These are phyloP conservation scores for Heterodera schachtii DNA, from an alignment of 1,140 invertebrate species.

Conservation along the genomic window DNA sequence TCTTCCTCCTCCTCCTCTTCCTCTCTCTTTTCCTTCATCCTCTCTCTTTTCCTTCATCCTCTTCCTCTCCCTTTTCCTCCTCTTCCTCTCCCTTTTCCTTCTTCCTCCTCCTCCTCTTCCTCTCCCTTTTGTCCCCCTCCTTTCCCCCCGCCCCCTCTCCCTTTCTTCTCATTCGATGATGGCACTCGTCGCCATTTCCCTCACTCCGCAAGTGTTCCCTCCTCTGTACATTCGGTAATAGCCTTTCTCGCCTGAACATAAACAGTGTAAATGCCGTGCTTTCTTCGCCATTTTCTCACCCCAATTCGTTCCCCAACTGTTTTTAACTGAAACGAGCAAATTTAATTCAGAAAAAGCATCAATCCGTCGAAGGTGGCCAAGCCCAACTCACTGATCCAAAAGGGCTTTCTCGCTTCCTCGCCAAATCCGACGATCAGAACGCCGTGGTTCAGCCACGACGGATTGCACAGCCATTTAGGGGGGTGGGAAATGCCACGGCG, in stretches of 20 bases:
- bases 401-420: conserved; percentile 79
- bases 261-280: background rate
- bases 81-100: background rate
- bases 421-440: conserved; percentile 91
- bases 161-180: conserved; percentile 69
- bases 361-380: too few relatives aligned
- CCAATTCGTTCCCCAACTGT: conserved; percentile 86
- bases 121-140: background rate
- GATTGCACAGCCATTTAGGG: conserved; percentile 81
- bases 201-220: conserved; percentile 89
- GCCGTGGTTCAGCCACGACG: conserved; percentile 72
- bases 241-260: conserved; percentile 68
- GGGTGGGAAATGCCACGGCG: conserved; percentile 94
- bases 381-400: conserved; percentile 74
- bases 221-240: conserved; percentile 93
- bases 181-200: conserved; percentile 85
- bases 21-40: background rate
- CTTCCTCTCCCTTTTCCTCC: conserved; percentile 1
- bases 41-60: background rate
- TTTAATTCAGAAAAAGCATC: background rate
- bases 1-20: background rate
- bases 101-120: background rate
- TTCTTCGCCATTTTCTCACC: conserved; percentile 72
- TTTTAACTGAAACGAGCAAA: conserved; percentile 73
- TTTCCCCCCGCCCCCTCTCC: background rate